Percentiles rank a stretch among this genome's conserved stretches.
Evolutionary conservation across 30 jellyfish, hydroid and myxozoan genomes (phyloP).

Genomic region (Phacellophora camtschatica): DNA sequence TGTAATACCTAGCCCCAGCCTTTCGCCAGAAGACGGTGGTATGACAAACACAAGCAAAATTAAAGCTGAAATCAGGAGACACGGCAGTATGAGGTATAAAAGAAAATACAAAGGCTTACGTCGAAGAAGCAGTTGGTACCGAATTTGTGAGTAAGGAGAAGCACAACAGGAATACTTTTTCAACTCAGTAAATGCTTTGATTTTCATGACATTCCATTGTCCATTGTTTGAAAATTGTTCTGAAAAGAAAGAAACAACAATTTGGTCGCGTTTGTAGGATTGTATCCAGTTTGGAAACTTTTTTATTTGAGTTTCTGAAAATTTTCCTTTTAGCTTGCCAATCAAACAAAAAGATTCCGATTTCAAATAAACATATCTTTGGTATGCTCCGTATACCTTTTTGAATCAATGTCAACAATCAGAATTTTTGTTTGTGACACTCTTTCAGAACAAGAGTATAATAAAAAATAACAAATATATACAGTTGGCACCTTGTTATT

Average conservation of each 20-base stretch:
- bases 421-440: too few species aligned
- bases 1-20: slow-evolving; percentile 87
- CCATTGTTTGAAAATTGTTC: slow-evolving; percentile 18
- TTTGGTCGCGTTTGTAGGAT: background rate
- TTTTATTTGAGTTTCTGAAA: too few species aligned
- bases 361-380: too few species aligned
- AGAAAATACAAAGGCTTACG: slow-evolving; percentile 69
- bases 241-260: background rate
- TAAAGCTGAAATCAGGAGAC: slow-evolving; percentile 52
- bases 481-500: too few species aligned
- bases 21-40: slow-evolving; percentile 86
- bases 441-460: too few species aligned
- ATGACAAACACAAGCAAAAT: slow-evolving; percentile 66
- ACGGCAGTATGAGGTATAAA: slow-evolving; percentile 75
- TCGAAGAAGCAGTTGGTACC: slow-evolving; percentile 27
- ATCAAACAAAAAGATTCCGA: too few species aligned
- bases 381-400: too few species aligned
- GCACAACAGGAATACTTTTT: slow-evolving; percentile 45
- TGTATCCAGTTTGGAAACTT: too few species aligned
- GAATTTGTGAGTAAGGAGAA: slow-evolving; percentile 55
- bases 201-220: slow-evolving; percentile 39
- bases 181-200: background rate
- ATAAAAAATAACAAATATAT: too few species aligned
- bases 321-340: too few species aligned
- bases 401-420: too few species aligned